Base-by-base conservation (phyloP, 92 coral and sea anemone genomes). In the Ricordea florida region DNA sequence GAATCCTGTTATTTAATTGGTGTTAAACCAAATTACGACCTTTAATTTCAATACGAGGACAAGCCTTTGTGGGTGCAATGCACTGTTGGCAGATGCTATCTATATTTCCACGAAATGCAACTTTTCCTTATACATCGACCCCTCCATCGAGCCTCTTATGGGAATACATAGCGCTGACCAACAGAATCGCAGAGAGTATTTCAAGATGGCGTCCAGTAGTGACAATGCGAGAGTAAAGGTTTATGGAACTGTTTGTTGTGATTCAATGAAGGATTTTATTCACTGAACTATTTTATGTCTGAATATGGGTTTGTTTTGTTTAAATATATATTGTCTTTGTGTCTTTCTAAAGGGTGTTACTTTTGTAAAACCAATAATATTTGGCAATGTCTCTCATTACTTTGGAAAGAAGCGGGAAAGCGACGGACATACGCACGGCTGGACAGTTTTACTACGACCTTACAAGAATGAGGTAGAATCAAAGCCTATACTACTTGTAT, bases 191-290 rank as follows among this genome's bases (percentile, higher is more conserved):
- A 9, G 50, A 35, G 63, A 52, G 49, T 51, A 33, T 68, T 80
- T 68, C 90, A 88, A 91, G 45, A 94, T 94, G 98, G 98, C 98
- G 97, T 83, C 93, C 13, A 92, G 72, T 45, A 85, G 97, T 2
- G 98, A 94, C 69, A 94, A 94, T 62, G 84, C 98, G 1, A 84
- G 98, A 56, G 98, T 92, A 6, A 94, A 94, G 93, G 98, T 94
- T 70, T 51, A 82, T 45, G 31, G 48, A 23, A 6, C 27, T n/a
- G 3, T 37, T 72, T 27, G 17, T 44, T 13, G 10, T 23, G 28
- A 9, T 18, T 8, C 20, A 15, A 31, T 10, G 26, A 2, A 0
- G 0, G 15, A 0, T n/a, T 9, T 62, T 44, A 21, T 32, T 36
- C n/a, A n/a, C n/a, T n/a, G n/a, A n/a, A n/a, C n/a, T n/a, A n/a